Conservation (phyloP, 1,140 invertebrate species). For the Conus betulinus region DNA sequence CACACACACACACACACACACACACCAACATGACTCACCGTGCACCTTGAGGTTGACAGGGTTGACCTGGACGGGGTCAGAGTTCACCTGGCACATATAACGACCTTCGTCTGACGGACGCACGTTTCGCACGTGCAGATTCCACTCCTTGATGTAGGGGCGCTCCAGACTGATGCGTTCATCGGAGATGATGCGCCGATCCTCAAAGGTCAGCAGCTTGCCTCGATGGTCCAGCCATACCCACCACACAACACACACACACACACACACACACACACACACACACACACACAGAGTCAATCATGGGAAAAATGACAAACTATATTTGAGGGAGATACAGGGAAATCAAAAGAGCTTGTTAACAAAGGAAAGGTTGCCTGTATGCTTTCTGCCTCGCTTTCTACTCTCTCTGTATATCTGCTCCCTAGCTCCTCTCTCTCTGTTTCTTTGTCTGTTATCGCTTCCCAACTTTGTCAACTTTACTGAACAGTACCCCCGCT, state of each 20-base stretch:
- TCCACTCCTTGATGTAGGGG: conserved; percentile 69
- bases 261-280: not conserved
- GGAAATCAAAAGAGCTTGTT: too few species aligned
- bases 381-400: too few species aligned
- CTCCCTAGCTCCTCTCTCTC: not conserved
- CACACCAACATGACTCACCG: conserved; percentile 43
- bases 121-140: conserved; percentile 66
- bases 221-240: conserved; percentile 62
- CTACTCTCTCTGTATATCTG: too few species aligned
- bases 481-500: not conserved
- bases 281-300: not conserved
- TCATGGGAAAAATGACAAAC: not conserved
- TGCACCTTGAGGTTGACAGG: conserved; percentile 55
- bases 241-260: too few species aligned
- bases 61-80: conserved; percentile 65
- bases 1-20: not conserved
- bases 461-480: too few species aligned
- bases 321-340: too few species aligned
- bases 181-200: conserved; percentile 65
- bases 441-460: not conserved
- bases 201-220: conserved; percentile 61
- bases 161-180: conserved; percentile 68
- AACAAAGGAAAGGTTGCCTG: too few species aligned
- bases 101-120: conserved; percentile 58
- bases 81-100: conserved; percentile 71